A percentile compares a stretch with the other conserved stretches of the same genome.
Conservation (phyloP, 1,140 invertebrate genomes). For the Tribolium castaneum region DNA sequence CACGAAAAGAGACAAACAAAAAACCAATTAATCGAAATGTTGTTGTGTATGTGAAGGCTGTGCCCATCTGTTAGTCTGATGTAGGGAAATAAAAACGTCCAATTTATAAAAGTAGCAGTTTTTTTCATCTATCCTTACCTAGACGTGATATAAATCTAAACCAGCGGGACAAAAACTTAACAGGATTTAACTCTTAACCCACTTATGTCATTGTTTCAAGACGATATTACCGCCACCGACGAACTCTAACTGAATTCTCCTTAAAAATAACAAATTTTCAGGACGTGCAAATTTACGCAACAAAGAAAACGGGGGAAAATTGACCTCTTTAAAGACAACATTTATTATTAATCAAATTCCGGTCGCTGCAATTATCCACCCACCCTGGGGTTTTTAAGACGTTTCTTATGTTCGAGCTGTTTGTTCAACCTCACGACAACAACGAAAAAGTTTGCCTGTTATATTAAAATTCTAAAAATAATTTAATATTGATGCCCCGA, state of each 20-base stretch:
- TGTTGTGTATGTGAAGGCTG: conserved; percentile 12
- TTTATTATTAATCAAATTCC: neutral
- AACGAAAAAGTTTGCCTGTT: neutral
- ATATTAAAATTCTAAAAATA: conserved; percentile 20
- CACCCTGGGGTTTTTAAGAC: neutral
- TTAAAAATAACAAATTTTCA: neutral
- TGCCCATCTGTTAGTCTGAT: neutral
- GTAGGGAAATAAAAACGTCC: conserved; percentile 30
- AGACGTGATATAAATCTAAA: conserved; percentile 21
- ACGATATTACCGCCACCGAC: neutral
- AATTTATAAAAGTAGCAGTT: conserved; percentile 23
- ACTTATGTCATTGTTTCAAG: conserved; percentile 31
- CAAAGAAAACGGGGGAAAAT: neutral
- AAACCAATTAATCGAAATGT: conserved; percentile 19
- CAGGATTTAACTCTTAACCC: conserved; percentile 30
- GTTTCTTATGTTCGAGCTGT: neutral
- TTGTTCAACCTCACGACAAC: neutral
- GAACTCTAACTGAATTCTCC: conserved; percentile 5
- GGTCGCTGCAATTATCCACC: neutral
- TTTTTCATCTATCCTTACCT: conserved; percentile 30
- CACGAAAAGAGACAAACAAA: conserved; percentile 4
- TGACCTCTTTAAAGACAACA: neutral
- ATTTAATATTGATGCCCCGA: neutral
- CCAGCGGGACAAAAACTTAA: conserved; percentile 14
- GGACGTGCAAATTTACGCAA: neutral